Evolutionary conservation across 1,140 invertebrate species (phyloP).

Genomic region (Lycorma delicatula): DNA sequence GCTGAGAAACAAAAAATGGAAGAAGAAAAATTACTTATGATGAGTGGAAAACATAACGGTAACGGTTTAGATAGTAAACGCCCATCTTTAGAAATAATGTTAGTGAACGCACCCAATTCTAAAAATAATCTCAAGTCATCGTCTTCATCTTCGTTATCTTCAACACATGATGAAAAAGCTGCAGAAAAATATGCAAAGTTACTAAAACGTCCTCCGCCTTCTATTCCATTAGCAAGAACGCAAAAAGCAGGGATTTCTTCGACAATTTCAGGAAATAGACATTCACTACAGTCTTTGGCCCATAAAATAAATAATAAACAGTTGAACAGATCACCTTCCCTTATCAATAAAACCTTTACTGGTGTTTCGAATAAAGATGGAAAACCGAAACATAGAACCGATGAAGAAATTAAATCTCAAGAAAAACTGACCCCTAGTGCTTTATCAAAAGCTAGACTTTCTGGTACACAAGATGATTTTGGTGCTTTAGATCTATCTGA

Average conservation of each 20-base stretch:
- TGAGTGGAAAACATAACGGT: conserved; percentile 15
- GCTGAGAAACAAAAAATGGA: conserved; percentile 29
- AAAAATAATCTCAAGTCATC: background rate
- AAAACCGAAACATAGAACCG: conserved; percentile 5
- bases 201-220: conserved; percentile 2
- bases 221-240: conserved; percentile 13
- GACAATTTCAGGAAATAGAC: background rate
- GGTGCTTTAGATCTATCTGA: conserved; percentile 33
- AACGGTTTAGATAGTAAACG: conserved; percentile 21
- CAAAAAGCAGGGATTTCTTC: too few relatives aligned
- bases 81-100: conserved; percentile 32
- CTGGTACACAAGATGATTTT: conserved; percentile 2
- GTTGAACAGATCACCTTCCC: background rate
- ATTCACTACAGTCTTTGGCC: background rate
- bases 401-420: conserved; percentile 10
- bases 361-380: background rate
- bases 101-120: conserved; percentile 27
- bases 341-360: conserved; percentile 6
- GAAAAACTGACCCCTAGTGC: conserved; percentile 2
- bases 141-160: background rate
- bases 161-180: background rate
- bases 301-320: background rate
- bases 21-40: conserved; percentile 24
- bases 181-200: conserved; percentile 17
- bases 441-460: background rate